phyloP scores from a whole-genome alignment of 1,140 invertebrate species.

The Panagrolaimus sp. region DNA sequence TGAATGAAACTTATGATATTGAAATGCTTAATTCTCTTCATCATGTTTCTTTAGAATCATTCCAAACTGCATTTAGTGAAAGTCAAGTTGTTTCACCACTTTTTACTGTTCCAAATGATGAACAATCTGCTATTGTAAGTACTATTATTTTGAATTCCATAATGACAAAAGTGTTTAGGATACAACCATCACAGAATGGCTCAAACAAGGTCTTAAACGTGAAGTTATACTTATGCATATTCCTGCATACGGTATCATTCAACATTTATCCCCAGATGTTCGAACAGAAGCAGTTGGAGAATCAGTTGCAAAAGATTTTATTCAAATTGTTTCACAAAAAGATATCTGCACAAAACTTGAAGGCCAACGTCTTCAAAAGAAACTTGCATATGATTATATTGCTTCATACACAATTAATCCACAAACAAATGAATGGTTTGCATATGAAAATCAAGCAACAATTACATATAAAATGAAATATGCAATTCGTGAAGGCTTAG shows the following conservation, averaged over 20 bases:
- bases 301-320: not conserved
- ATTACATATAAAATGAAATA: conserved; percentile 3
- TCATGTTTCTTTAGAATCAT: conserved; percentile 22
- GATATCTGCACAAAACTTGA: not conserved
- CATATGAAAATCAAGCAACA: not conserved
- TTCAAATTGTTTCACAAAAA: not conserved
- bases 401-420: not conserved
- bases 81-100: conserved; percentile 15
- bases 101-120: conserved; percentile 6
- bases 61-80: not conserved
- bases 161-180: no score
- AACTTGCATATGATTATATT: not conserved
- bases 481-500: not conserved
- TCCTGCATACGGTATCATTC: conserved; percentile 23
- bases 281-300: not conserved
- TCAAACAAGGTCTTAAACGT: conserved; percentile 14
- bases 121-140: not conserved
- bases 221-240: conserved; percentile 21
- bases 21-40: conserved; percentile 17
- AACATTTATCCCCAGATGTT: not conserved
- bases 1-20: conserved; percentile 21
- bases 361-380: not conserved
- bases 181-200: conserved; percentile 19
- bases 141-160: no score
- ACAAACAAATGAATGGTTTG: not conserved